Conservation (phyloP, 2,888 invertebrate species). For the Parochlus steinenii region DNA sequence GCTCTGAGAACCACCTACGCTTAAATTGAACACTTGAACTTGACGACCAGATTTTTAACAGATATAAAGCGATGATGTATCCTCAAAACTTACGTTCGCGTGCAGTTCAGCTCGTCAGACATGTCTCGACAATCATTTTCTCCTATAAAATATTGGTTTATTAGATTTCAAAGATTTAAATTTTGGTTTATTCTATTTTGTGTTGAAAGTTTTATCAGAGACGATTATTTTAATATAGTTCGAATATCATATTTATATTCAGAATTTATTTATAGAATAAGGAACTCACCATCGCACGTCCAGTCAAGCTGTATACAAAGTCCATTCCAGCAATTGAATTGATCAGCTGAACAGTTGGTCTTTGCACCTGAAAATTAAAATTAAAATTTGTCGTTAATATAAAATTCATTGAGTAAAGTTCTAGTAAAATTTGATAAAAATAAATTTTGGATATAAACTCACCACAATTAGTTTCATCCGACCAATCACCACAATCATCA, state of each 20-base stretch:
- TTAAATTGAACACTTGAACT: too few species aligned
- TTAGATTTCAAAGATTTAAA: too few species aligned
- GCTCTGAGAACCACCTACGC: too few species aligned
- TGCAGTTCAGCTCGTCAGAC: conserved; percentile 62
- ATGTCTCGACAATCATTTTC: conserved; percentile 69
- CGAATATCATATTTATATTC: too few species aligned
- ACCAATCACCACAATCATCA: conserved; percentile 65
- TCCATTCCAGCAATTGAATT: conserved; percentile 62
- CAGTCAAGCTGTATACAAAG: conserved; percentile 57
- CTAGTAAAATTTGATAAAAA: background rate
- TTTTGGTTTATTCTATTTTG: too few species aligned
- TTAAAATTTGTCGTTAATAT: background rate
- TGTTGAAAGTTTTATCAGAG: too few species aligned
- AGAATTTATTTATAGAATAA: background rate
- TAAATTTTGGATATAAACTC: conserved; percentile 18
- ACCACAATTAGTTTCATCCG: conserved; percentile 66
- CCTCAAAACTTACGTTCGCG: conserved; percentile 43
- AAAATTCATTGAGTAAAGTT: background rate
- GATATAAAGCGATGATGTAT: too few species aligned
- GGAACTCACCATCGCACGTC: conserved; percentile 42
- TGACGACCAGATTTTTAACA: too few species aligned
- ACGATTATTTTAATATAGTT: background rate
- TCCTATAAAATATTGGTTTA: conserved; percentile 23
- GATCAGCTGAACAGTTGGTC: conserved; percentile 47
- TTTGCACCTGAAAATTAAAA: conserved; percentile 22